Evolutionary conservation across 1,140 invertebrate genomes (phyloP).

Genomic region (Palaemon carinicauda): DNA sequence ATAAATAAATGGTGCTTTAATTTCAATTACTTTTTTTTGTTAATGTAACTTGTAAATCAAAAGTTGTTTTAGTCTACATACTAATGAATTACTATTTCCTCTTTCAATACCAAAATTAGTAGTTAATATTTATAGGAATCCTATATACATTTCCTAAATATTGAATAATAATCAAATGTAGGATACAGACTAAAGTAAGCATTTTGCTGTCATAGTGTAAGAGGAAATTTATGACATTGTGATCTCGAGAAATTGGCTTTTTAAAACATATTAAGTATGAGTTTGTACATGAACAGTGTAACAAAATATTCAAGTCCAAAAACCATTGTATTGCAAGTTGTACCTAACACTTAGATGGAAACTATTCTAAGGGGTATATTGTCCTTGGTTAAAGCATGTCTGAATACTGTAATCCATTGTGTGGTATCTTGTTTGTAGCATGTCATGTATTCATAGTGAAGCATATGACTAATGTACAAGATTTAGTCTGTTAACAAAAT

Average conservation of each 20-base stretch:
- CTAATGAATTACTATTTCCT: neutral
- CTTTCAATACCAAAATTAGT: neutral
- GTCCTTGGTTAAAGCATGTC: neutral
- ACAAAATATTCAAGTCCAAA: slow-evolving; percentile 20
- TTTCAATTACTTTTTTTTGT: neutral
- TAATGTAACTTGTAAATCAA: neutral
- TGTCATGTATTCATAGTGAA: too few species aligned
- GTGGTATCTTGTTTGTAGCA: too few species aligned
- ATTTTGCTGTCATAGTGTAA: too few species aligned
- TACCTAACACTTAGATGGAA: neutral
- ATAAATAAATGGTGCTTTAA: neutral
- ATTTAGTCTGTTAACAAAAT: too few species aligned
- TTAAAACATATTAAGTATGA: too few species aligned
- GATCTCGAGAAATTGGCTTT: too few species aligned
- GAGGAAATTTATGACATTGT: too few species aligned
- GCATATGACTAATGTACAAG: too few species aligned
- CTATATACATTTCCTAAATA: neutral
- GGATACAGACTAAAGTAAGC: too few species aligned
- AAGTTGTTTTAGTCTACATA: neutral
- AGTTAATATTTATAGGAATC: too few species aligned
- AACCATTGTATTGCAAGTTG: neutral
- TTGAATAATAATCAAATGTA: too few species aligned
- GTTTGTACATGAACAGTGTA: neutral
- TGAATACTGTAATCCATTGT: neutral
- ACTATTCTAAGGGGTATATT: neutral